Evolutionary conservation across 2,113 vertebrate genomes (phyloP), one percentile per base, ranked within the genome.

Genomic region (Colius striatus): DNA sequence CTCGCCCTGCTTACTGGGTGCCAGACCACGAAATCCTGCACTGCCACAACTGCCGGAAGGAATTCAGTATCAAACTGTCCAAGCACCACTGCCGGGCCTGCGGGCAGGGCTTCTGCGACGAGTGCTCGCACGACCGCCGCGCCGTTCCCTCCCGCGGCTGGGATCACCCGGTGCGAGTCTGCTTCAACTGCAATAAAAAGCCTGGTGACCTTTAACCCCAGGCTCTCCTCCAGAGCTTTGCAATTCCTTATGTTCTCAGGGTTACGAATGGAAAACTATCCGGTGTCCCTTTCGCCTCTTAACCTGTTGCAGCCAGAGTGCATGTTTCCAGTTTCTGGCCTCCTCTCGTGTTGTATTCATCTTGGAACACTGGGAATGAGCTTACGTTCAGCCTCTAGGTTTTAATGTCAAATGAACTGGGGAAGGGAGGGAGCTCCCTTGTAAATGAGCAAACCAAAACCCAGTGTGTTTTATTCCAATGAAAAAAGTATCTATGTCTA

Each of bases 21-120:
- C 99, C 99, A 5, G 99, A 99, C 93, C 99, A 99, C 32, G 99
- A 99, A 95, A 99, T 99, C 97, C 98, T 98, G 72, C 97, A 98
- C 94, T 99, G 99, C 97, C 98, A 98, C 96, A 98, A 97, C 91
- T 99, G 99, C 97, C 98, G 98, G 95, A 98, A 98, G 84, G 99
- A 99, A 87, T 99, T 99, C 97, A 98, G 97, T 53, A 71, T 99
- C 98, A 99, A 99, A 48, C 98, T 99, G 58, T 99, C 99, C 94
- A 99, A 99, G 92, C 99, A 99, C 96, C 99, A 99, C 98, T 99
- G 99, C 87, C 98, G 99, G 48, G 99, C 99, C 93, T 99, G 99
- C 3, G 99, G 99, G 66, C 99, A 99, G 97, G 99, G 99, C 16
- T 99, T 99, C 97, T 99, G 99, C 16, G 98, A 98, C 0, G 98